Evolutionary conservation across 1,140 invertebrate species (phyloP).

Genomic region (Rhopalosiphum padi): DNA sequence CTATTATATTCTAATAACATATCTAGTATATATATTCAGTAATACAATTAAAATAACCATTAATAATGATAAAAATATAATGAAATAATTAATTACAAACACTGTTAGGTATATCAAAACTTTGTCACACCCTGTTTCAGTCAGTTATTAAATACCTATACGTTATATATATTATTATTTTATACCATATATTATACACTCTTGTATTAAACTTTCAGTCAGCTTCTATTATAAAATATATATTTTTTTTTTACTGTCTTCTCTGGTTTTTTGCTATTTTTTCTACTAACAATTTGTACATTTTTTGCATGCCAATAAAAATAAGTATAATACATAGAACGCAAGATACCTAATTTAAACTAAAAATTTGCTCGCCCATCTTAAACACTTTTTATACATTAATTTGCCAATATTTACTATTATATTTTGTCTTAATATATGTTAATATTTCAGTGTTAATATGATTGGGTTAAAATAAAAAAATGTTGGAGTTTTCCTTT

Average conservation of each 20-base stretch:
- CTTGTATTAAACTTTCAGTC: slow-evolving; percentile 21
- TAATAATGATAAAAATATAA: neutral
- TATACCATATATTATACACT: slow-evolving; percentile 29
- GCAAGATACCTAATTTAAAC: neutral
- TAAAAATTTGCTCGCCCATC: neutral
- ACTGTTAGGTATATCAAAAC: neutral
- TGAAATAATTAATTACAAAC: neutral
- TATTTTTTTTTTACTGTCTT: slow-evolving; percentile 25
- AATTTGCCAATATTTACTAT: neutral
- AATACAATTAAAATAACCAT: neutral
- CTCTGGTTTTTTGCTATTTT: slow-evolving; percentile 34
- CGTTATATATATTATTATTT: slow-evolving; percentile 10
- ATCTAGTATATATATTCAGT: neutral
- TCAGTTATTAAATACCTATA: slow-evolving; percentile 1
- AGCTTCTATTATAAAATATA: slow-evolving; percentile 9
- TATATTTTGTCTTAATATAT: neutral
- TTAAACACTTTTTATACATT: neutral
- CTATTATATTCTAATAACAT: neutral
- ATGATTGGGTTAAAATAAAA: neutral
- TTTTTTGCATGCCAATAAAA: slow-evolving; percentile 51
- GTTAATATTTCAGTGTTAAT: neutral
- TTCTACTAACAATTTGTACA: neutral
- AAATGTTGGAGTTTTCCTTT: neutral
- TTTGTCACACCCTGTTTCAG: slow-evolving; percentile 39
- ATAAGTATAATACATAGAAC: slow-evolving; percentile 40